Base-by-base conservation (phyloP, 2,888 invertebrate species). In the Dioctria linearis region DNA sequence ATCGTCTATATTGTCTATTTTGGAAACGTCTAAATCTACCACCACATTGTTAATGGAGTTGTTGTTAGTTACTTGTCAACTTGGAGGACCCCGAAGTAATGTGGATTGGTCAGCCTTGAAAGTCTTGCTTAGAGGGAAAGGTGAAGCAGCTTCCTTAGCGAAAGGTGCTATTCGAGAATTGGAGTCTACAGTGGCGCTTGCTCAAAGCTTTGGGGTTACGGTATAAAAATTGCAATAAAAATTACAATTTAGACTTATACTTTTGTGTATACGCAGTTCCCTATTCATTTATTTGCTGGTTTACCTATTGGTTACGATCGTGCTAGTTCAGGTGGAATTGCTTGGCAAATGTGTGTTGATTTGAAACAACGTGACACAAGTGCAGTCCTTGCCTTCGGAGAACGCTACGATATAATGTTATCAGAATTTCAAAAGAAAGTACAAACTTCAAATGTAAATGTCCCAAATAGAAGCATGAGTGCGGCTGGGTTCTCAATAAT, bases 401-500 rank as follows among this genome's bases (percentile, higher is more conserved):
- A 98, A 57, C 92, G 97, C 84, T 98, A 98, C 85, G 97, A 98
- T 87, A 91, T 92, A 8, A 91, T 98, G 90, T 91, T 98, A 11
- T 90, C 92, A 78, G 92, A 93, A 76, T 94, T 94, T 85, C 92
- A 94, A 82, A 88, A 88, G 82, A 88, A 88, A 79, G 88, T 88
- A 2, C 88, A 89, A 81, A 87, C 87, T 42, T 87, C 86, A 49
- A 88, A 88, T 82, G 84, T 86, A 2, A 85, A 85, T 2, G 83
- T 87, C 65, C 86, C 87, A 1, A 85, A 84, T 76, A 86, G 88
- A 0, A 85, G 86, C 0, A 86, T 88, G 3, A 87, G 89, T 81
- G 96, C 95, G 0, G 95, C 94, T 0, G 97, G 98, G 0, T 93
- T 97, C 83, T 96, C 96, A 4, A 92, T 98, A 86, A 95, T 95